A percentile compares a stretch with the other conserved stretches of the same genome.
phyloP scores from a whole-genome alignment of 2,113 vertebrate species.

The Tiliqua scincoides region DNA sequence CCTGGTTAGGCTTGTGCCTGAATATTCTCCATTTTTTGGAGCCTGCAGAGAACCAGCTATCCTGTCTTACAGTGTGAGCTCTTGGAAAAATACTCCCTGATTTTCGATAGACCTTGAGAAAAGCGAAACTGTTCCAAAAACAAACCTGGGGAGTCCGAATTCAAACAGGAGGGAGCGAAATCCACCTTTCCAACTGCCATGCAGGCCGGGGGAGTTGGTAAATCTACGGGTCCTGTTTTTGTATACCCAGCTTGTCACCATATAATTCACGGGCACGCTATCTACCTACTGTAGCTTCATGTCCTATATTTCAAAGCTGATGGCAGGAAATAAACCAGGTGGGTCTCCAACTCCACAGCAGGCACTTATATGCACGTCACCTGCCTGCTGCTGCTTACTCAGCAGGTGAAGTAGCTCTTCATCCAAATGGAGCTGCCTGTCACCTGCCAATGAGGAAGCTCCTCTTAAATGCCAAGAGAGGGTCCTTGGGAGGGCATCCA shows the following conservation, averaged over 20 bases:
- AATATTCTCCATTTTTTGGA: too few species aligned
- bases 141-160: too few species aligned
- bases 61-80: too few species aligned
- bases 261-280: not conserved
- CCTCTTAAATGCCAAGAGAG: fast-evolving
- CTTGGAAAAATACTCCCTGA: too few species aligned
- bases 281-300: not conserved
- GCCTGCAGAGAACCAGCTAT: too few species aligned
- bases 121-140: too few species aligned
- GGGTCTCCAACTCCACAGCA: not conserved
- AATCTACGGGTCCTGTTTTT: not conserved
- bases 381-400: not conserved
- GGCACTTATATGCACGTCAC: not conserved
- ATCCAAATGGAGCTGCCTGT: fast-evolving
- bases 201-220: not conserved
- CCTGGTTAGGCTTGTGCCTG: too few species aligned
- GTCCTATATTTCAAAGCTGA: not conserved
- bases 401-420: fast-evolving
- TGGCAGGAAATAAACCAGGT: not conserved
- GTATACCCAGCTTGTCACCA: not conserved
- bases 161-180: not conserved
- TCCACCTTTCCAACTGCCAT: not conserved
- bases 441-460: not conserved
- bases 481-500: not conserved
- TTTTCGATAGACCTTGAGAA: too few species aligned